phyloP scores from a whole-genome alignment of 2,113 vertebrate species.

The Carassius gibelio region DNA sequence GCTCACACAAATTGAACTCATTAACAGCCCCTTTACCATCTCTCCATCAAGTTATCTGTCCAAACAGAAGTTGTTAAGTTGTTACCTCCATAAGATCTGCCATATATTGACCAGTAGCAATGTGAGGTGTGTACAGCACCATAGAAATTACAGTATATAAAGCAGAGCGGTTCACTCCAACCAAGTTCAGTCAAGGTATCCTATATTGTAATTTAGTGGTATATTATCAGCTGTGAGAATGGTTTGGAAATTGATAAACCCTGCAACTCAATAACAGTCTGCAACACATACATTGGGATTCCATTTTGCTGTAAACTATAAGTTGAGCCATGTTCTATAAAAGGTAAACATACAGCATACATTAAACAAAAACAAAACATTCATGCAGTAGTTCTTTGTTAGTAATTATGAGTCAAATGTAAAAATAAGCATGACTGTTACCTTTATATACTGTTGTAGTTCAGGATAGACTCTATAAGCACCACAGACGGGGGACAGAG shows the following conservation, averaged over 20 bases:
- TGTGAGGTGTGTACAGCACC: slow-evolving; percentile 42
- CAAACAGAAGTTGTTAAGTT: slow-evolving; percentile 13
- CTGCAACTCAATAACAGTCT: background rate
- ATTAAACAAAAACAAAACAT: background rate
- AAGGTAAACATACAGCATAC: background rate
- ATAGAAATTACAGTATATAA: slow-evolving; percentile 42
- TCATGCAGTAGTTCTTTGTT: no score
- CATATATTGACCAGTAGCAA: no score
- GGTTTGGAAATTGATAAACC: background rate
- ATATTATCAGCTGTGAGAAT: background rate
- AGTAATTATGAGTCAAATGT: no score
- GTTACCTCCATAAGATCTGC: no score
- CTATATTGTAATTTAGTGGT: background rate
- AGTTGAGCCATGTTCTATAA: background rate
- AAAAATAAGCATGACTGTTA: slow-evolving; percentile 58
- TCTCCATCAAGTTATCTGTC: slow-evolving; percentile 20
- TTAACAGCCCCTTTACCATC: slow-evolving; percentile 25
- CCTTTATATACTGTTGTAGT: slow-evolving; percentile 86
- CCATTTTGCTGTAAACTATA: background rate
- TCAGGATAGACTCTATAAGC: slow-evolving; percentile 83
- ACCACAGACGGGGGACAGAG: slow-evolving; percentile 81
- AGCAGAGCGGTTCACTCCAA: slow-evolving; percentile 11
- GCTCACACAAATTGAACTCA: slow-evolving; percentile 15
- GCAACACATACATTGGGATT: background rate
- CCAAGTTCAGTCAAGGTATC: background rate